These are phyloP conservation scores for Meleagris gallopavo DNA, from an alignment of 2,113 vertebrate genomes.

Conservation along the genomic window DNA sequence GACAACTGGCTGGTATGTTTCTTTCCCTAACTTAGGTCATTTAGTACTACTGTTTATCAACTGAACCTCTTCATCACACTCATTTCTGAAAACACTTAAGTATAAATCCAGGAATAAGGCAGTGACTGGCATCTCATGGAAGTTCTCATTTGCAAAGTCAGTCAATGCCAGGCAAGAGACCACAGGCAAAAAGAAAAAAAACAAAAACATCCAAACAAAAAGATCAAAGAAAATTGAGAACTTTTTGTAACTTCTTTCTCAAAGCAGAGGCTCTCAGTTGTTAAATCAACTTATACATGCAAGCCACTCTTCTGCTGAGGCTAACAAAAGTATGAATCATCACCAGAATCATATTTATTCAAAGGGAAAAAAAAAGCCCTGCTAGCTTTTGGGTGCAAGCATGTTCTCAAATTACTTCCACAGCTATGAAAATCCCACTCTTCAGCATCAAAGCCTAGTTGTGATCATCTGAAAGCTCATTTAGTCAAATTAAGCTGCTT, in stretches of 20 bases:
- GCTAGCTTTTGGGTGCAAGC: conserved; percentile 39
- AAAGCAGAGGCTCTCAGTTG: conserved; percentile 5
- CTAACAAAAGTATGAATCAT: conserved; percentile 46
- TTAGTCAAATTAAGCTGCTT: conserved; percentile 41
- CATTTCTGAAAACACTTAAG: not conserved
- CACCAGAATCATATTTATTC: not conserved
- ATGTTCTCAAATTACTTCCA: conserved; percentile 30
- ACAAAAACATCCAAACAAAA: too few relatives aligned
- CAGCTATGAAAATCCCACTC: conserved; percentile 47
- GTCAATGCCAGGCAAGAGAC: not conserved
- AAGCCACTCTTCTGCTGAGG: conserved; percentile 4
- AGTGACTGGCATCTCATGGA: not conserved
- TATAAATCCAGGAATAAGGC: too few relatives aligned
- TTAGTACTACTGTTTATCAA: not conserved
- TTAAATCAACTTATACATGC: conserved; percentile 3
- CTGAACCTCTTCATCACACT: not conserved
- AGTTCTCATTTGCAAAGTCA: not conserved
- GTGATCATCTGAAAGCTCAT: conserved; percentile 36
- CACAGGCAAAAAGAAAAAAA: not conserved
- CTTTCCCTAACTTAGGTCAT: not conserved
- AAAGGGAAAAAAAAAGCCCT: not conserved
- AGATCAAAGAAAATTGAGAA: not conserved
- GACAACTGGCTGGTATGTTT: not conserved
- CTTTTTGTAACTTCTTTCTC: not conserved
- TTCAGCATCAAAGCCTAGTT: conserved; percentile 23